Conservation (phyloP, 2,888 invertebrate genomes). For the Willowsia nigromaculata region DNA sequence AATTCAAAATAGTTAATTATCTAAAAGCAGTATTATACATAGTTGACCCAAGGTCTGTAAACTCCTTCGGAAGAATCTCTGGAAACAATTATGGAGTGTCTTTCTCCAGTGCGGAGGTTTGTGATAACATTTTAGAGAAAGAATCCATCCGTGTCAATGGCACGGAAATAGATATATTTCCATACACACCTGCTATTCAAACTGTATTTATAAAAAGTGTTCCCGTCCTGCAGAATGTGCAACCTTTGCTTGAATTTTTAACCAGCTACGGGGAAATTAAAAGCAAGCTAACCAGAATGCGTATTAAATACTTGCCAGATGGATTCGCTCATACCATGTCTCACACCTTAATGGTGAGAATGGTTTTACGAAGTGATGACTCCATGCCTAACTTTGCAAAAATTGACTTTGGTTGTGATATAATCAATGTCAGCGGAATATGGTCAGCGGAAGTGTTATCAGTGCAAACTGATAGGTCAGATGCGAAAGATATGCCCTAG, state of each 20-base stretch:
- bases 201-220: constrained; percentile 36
- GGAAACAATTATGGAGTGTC: not conserved
- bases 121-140: not conserved
- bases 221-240: not conserved
- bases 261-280: not conserved
- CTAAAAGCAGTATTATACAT: not conserved
- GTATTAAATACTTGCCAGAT: constrained; percentile 17
- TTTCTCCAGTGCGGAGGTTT: not conserved
- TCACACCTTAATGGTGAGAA: not conserved
- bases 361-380: not conserved
- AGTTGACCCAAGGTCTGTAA: not conserved
- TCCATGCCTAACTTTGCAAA: not conserved
- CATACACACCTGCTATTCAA: not conserved
- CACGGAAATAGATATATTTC: not conserved
- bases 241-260: not conserved
- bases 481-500: constrained; percentile 6
- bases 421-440: constrained; percentile 44
- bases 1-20: not conserved
- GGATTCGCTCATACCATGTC: constrained; percentile 9
- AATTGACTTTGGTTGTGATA: constrained; percentile 43
- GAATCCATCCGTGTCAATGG: not conserved
- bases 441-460: constrained; percentile 31
- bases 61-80: not conserved
- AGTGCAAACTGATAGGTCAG: constrained; percentile 5
- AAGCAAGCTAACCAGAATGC: not conserved